Evolutionary conservation across 2,797 vertebrate genomes (phyloP), one percentile per base, ranked within the genome.

Genomic region (Chelmon rostratus): DNA sequence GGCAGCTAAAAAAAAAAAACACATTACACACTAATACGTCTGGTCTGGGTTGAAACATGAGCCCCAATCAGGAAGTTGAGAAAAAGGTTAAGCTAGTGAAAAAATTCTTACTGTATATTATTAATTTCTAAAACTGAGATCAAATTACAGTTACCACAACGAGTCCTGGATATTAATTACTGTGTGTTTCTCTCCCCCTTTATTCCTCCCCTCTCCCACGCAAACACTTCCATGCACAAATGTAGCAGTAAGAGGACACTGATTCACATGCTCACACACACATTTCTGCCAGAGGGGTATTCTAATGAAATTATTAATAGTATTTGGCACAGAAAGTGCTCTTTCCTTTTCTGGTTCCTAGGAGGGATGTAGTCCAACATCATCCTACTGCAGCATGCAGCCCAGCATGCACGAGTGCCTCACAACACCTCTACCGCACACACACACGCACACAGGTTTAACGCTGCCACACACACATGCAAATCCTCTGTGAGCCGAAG

Each of bases 231-330:
- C 52, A 52, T 40, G 19, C 40, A 64, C 72, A 78, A 74, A 78
- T 67, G 25, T 61, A 68, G 68, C 68, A 64, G 42, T 54, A 80
- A 63, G 57, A 76, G 62, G 47, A 63, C 64, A 73, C 66, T 42
- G 50, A 73, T 76, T 84, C 79, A 76, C 74, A 74, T 70, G 35
- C 33, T 61, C 66, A 69, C 25, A 74, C 37, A 49, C 71, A 73
- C 62, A 66, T 77, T 65, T 81, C 52, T 74, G 78, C 86, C 78
- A 78, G 73, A 78, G 62, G 72, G 73, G 49, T 73, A 46, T 70
- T 78, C 61, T 77, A 85, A 86, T 82, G 37, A 85, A 85, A 90
- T 79, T 86, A 86, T 78, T 53, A 87, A 76, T 85, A 84, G 73
- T 61, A 52, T 79, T 83, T 92, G 84, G 83, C 82, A 70, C 28